Evolutionary conservation across 2,113 vertebrate species (phyloP).

Genomic region (Cettia cetti): DNA sequence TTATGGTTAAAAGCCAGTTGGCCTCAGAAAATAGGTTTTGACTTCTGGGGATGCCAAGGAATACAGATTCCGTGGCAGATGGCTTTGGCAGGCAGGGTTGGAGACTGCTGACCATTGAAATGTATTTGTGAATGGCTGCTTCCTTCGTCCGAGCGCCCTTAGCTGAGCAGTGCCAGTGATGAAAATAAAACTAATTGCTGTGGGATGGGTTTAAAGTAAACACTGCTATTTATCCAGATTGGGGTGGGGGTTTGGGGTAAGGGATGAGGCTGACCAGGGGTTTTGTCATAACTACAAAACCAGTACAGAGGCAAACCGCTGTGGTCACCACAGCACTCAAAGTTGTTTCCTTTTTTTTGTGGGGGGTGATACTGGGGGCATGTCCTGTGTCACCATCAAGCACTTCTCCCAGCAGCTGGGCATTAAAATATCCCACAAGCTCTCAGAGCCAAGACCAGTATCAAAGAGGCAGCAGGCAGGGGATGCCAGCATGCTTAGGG

Average conservation of each 20-base stretch:
- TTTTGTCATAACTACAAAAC: neutral
- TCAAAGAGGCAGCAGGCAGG: neutral
- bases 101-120: slow-evolving; percentile 20
- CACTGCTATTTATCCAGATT: fast-evolving
- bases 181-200: slow-evolving; percentile 13
- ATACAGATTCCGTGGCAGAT: slow-evolving; percentile 25
- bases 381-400: neutral
- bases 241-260: neutral
- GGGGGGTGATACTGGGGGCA: neutral
- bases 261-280: neutral
- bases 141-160: neutral
- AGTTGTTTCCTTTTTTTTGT: neutral
- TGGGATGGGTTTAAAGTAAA: neutral
- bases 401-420: neutral
- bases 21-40: slow-evolving; percentile 6
- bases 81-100: slow-evolving; percentile 21
- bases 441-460: neutral
- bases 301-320: fast-evolving
- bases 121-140: slow-evolving; percentile 60
- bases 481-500: neutral
- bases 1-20: slow-evolving; percentile 58
- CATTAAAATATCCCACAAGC: fast-evolving
- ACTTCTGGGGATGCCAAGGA: slow-evolving; percentile 38
- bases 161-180: neutral
- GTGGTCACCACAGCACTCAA: fast-evolving